Evolutionary conservation across 1,140 invertebrate genomes (phyloP), one percentile per base, ranked within the genome.

Genomic region (Sesamia nonagrioides): DNA sequence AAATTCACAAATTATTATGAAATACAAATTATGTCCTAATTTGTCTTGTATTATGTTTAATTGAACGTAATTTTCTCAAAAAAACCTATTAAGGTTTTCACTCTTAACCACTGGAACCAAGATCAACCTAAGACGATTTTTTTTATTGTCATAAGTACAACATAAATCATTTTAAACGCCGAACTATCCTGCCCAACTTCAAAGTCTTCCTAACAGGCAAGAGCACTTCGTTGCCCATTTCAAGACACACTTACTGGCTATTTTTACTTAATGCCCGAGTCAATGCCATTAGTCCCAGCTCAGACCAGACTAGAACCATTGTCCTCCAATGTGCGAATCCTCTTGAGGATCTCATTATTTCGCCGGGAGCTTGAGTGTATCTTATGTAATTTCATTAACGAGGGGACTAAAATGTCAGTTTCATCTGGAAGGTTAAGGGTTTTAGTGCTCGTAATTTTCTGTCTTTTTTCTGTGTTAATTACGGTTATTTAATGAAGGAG

Each of bases 321-420:
- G 17, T 56, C 17, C 6, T 21, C 21, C 54, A 56, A 50, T 50
- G 18, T 56, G 6, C 18, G 21, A 11, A 21, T 18, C 54, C 21
- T n/a, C 54, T 27, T 50, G 45, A 50, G 27, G 18, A 56, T 13
- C 17, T 27, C 13, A 27, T 56, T 56, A 27, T 8, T 9, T 50
- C 13, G 54, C 54, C 11, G 54, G 11, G 21, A 27, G 54, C 4
- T 27, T 56, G 9, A 21, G 27, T 56, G 18, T 56, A 27, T n/a
- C 54, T 50, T 50, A n/a, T 50, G 54, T 56, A 18, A 56, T 56
- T 21, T 56, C 54, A 4, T 56, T 56, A 18, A 56, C 15, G 45
- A 50, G 15, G 7, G 18, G 9, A 56, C 18, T 56, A 13, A 11
- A 27, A 54, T 54, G 8, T 9, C 13, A 50, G 13, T n/a, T 50